phyloP scores from a whole-genome alignment of 2,113 vertebrate species.

The Diadophis punctatus region DNA sequence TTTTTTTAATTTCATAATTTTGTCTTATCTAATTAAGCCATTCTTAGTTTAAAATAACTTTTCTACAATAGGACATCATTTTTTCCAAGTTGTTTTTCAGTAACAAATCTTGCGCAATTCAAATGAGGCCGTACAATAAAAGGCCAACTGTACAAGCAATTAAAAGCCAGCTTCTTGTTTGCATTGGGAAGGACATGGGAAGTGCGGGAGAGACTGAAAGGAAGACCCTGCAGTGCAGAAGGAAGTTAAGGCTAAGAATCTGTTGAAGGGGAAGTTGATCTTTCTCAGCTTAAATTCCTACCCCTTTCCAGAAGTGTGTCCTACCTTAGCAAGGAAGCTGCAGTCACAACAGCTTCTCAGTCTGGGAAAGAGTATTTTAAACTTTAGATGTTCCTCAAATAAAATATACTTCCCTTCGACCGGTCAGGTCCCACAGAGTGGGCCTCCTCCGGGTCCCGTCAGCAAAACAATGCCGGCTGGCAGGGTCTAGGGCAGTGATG shows the following conservation, averaged over 20 bases:
- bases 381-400: background rate
- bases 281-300: background rate
- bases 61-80: background rate
- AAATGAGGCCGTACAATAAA: background rate
- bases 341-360: background rate
- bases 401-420: too few relatives aligned
- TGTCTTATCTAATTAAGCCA: background rate
- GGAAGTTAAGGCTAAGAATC: background rate
- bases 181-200: background rate
- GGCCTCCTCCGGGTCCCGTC: too few relatives aligned
- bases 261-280: background rate
- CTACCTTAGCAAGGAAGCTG: background rate
- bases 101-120: background rate
- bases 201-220: background rate
- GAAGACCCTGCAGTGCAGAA: background rate
- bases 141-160: background rate
- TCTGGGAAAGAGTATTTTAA: background rate
- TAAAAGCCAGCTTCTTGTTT: background rate
- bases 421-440: too few relatives aligned
- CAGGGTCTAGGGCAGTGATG: too few relatives aligned
- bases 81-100: background rate
- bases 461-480: too few relatives aligned
- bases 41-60: background rate
- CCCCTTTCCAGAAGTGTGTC: background rate
- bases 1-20: background rate